Evolutionary conservation across 2,113 vertebrate species (phyloP), one percentile per base, ranked within the genome.

Genomic region (Cisticola juncidis): DNA sequence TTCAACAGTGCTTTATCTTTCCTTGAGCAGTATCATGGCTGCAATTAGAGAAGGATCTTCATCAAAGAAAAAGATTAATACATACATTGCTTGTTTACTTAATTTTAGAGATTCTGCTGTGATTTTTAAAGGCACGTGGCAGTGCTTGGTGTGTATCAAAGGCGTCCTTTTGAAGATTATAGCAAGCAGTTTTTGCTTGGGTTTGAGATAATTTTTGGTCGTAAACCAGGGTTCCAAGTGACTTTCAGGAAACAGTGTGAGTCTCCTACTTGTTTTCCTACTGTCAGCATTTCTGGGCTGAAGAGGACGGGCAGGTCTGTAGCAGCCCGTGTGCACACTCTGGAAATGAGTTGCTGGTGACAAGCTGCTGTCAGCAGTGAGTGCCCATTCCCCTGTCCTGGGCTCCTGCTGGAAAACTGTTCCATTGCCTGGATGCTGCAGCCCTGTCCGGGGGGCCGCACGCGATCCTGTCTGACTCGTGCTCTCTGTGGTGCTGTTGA

Each of bases 401-500:
- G 62, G 0, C 28, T 53, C 45, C 77, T 70, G 38, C 56, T 80
- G 42, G 44, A 61, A 60, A 69, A 15, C 51, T 26, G 22, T 24
- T 26, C 57, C 62, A 31, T 38, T 57, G 53, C 48, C 21, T n/a
- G 57, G 61, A 9, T 65, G 9, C 16, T 42, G n/a, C 24, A 14
- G 47, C 35, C 28, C 33, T 71, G 44, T 84, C 51, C 5, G 0
- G 4, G 4, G 38, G 44, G 68, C 25, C 1, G 0, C 14, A 1
- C 6, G 7, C 0, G 0, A 6, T 76, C 4, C 0, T 0, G 2
- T 58, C 50, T 77, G 47, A 7, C 69, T 54, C 29, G 17, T 13
- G 53, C 62, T 94, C 4, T 40, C 74, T 79, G 35, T 61, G 78
- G 4, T 3, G 9, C 54, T 83, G 88, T 50, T 97, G 78, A 92